Evolutionary conservation across 2,888 invertebrate genomes (phyloP).

Genomic region (Thymelicus lineola): DNA sequence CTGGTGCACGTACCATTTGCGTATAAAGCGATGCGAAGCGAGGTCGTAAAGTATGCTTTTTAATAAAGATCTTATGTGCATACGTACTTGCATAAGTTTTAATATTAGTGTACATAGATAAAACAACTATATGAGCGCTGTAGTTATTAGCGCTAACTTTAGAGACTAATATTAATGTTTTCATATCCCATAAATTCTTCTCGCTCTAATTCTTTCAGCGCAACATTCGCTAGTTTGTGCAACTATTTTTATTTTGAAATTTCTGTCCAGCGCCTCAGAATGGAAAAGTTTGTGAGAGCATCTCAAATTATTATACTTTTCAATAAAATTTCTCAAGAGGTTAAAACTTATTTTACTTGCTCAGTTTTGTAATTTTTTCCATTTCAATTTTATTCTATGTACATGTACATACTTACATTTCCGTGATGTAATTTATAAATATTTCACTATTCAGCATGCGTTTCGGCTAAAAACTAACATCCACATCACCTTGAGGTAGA

Average conservation of each 20-base stretch:
- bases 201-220: slow-evolving; percentile 4
- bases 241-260: slow-evolving; percentile 14
- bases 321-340: not conserved
- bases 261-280: slow-evolving; percentile 7
- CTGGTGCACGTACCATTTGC: too few relatives aligned
- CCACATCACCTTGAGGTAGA: too few relatives aligned
- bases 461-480: too few relatives aligned
- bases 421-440: too few relatives aligned
- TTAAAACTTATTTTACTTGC: not conserved
- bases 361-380: not conserved
- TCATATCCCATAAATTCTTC: slow-evolving; percentile 15
- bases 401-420: too few relatives aligned
- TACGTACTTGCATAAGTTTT: not conserved
- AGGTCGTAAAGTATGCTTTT: too few relatives aligned
- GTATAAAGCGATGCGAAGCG: too few relatives aligned
- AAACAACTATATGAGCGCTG: not conserved
- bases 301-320: slow-evolving; percentile 1
- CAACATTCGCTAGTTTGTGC: slow-evolving; percentile 1
- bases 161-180: not conserved
- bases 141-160: not conserved
- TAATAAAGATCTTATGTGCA: not conserved
- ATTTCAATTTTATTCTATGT: not conserved
- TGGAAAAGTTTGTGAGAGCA: slow-evolving; percentile 14
- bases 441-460: too few relatives aligned
- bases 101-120: not conserved